Evolutionary conservation across 2,797 vertebrate genomes (phyloP).

Genomic region (Pseudochirops corinnae): DNA sequence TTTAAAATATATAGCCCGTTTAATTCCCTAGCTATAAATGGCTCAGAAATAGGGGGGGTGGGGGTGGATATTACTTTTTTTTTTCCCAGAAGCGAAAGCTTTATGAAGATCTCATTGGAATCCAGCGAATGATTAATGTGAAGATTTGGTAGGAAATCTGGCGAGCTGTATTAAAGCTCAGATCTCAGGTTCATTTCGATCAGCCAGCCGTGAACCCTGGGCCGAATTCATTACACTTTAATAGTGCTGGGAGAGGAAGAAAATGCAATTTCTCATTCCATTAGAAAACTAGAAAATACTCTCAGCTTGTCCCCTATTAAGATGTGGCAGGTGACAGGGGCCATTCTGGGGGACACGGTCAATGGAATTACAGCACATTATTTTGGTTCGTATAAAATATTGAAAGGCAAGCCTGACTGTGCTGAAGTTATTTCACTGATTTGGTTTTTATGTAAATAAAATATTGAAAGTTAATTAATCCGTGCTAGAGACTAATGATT

Average conservation of each 20-base stretch:
- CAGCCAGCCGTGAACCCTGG: slow-evolving; percentile 96
- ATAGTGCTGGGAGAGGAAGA: slow-evolving; percentile 91
- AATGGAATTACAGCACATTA: slow-evolving; percentile 88
- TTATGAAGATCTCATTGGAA: slow-evolving; percentile 94
- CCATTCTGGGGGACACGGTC: slow-evolving; percentile 90
- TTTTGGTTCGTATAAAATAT: slow-evolving; percentile 90
- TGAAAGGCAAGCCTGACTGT: slow-evolving; percentile 90
- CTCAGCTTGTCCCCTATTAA: slow-evolving; percentile 94
- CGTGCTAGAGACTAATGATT: slow-evolving; percentile 93
- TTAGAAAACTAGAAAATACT: slow-evolving; percentile 96
- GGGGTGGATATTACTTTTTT: slow-evolving; percentile 74
- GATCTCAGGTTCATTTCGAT: slow-evolving; percentile 95
- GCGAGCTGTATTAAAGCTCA: slow-evolving; percentile 92
- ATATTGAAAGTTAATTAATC: slow-evolving; percentile 90
- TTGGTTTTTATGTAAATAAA: slow-evolving; percentile 94
- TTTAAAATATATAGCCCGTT: slow-evolving; percentile 89
- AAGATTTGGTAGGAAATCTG: slow-evolving; percentile 94
- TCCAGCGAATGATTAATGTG: slow-evolving; percentile 95
- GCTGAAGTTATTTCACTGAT: slow-evolving; percentile 92
- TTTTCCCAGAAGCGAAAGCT: slow-evolving; percentile 82
- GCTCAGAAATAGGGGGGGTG: slow-evolving; percentile 70
- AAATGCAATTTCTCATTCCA: slow-evolving; percentile 96
- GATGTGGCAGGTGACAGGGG: slow-evolving; percentile 92
- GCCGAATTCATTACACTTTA: slow-evolving; percentile 97
- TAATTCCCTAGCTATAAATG: slow-evolving; percentile 86